Conservation (phyloP, 2,113 vertebrate species). For the Vicugna pacos region DNA sequence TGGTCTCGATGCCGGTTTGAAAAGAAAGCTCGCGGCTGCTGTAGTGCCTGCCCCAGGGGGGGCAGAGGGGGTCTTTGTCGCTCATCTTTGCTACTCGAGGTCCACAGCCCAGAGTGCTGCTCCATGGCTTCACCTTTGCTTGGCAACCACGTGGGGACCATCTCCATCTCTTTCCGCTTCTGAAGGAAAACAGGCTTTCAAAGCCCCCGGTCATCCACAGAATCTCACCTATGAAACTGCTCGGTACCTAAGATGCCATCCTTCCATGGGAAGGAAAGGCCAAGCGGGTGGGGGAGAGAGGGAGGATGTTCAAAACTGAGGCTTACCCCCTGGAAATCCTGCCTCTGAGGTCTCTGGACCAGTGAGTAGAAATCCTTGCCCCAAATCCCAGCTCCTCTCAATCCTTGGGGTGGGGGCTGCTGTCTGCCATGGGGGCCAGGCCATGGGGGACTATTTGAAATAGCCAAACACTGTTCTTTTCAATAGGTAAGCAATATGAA, state of each 20-base stretch:
- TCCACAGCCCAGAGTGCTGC: neutral
- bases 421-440: neutral
- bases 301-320: accelerated
- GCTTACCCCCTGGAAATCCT: neutral
- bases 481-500: neutral
- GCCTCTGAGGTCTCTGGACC: neutral
- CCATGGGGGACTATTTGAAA: accelerated
- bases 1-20: accelerated
- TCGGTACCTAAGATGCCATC: neutral
- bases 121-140: neutral
- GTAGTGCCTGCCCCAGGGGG: accelerated
- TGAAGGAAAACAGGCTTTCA: neutral
- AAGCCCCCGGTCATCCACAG: neutral
- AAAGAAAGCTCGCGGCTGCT: accelerated
- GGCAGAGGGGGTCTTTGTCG: accelerated
- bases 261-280: accelerated
- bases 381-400: accelerated
- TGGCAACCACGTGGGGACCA: neutral
- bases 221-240: neutral
- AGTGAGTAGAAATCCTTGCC: neutral
- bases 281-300: too few relatives aligned
- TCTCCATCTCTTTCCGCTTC: neutral
- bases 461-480: neutral
- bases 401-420: neutral
- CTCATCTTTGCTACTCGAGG: neutral